phyloP scores from a whole-genome alignment of 1,140 invertebrate genomes.

The Chymomyza costata region DNA sequence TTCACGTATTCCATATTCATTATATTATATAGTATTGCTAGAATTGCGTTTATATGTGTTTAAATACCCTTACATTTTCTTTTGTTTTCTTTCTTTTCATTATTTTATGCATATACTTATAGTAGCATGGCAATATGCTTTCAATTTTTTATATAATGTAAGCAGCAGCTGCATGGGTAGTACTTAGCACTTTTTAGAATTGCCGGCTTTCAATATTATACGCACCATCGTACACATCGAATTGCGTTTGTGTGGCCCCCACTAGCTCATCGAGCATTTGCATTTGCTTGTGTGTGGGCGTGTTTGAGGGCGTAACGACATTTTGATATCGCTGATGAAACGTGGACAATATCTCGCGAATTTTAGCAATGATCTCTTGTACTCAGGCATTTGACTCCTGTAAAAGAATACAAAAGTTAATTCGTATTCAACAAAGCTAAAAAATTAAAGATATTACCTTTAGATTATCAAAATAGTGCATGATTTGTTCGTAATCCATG shows the following conservation, averaged over 20 bases:
- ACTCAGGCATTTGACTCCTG: constrained; percentile 86
- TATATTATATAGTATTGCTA: constrained; percentile 49
- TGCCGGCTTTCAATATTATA: constrained; percentile 40
- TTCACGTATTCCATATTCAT: constrained; percentile 12
- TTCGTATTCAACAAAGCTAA: not conserved
- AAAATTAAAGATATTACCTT: constrained; percentile 82
- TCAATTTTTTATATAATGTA: too few relatives aligned
- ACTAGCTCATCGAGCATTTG: constrained; percentile 57
- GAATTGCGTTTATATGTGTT: constrained; percentile 50
- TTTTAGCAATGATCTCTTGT: constrained; percentile 86
- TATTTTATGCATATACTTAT: too few relatives aligned
- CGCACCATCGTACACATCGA: constrained; percentile 39
- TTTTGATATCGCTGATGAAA: constrained; percentile 81
- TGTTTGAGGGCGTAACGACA: constrained; percentile 53
- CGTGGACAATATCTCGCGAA: constrained; percentile 83
- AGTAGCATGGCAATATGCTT: too few relatives aligned
- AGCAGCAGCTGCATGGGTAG: too few relatives aligned
- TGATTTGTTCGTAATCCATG: constrained; percentile 97
- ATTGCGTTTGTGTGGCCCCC: constrained; percentile 8
- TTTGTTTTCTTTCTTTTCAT: too few relatives aligned
- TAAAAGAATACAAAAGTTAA: constrained; percentile 22
- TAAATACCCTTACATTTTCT: too few relatives aligned
- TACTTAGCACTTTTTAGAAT: too few relatives aligned
- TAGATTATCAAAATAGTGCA: constrained; percentile 97
- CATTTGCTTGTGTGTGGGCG: constrained; percentile 56